These are phyloP conservation scores for Nasonia giraulti DNA, from an alignment of 1,140 invertebrate genomes.

Conservation along the genomic window DNA sequence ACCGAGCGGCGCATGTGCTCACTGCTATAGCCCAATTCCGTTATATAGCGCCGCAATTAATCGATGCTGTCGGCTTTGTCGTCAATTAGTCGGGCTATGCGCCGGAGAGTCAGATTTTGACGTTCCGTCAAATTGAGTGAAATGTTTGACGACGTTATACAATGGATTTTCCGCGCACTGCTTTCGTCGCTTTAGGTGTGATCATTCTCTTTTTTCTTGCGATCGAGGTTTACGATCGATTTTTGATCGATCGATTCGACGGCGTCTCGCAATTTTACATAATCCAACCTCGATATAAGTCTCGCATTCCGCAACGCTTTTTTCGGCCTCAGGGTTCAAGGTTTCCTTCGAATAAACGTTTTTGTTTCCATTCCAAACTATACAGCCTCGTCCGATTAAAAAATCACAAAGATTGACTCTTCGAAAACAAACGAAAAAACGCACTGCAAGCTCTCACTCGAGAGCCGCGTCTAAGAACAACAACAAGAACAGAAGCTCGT, in stretches of 20 bases:
- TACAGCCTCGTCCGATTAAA: no score
- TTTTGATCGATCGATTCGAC: neutral
- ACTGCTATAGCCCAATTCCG: neutral
- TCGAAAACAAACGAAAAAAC: neutral
- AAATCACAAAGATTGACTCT: no score
- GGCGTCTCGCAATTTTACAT: neutral
- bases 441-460: neutral
- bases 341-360: neutral
- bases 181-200: no score
- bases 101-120: neutral
- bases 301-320: neutral
- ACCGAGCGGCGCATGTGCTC: neutral
- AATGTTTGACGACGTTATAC: neutral
- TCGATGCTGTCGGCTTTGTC: conserved; percentile 24
- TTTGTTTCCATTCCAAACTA: no score
- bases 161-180: no score
- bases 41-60: conserved; percentile 6
- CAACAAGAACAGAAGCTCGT: neutral
- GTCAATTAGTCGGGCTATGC: conserved; percentile 6
- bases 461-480: neutral
- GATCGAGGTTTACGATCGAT: no score
- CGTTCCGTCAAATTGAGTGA: neutral
- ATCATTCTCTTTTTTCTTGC: no score
- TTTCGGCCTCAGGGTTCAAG: conserved; percentile 9
- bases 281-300: neutral